These are phyloP conservation scores for Agelaius phoeniceus DNA, from an alignment of 2,113 vertebrate species.

Conservation along the genomic window DNA sequence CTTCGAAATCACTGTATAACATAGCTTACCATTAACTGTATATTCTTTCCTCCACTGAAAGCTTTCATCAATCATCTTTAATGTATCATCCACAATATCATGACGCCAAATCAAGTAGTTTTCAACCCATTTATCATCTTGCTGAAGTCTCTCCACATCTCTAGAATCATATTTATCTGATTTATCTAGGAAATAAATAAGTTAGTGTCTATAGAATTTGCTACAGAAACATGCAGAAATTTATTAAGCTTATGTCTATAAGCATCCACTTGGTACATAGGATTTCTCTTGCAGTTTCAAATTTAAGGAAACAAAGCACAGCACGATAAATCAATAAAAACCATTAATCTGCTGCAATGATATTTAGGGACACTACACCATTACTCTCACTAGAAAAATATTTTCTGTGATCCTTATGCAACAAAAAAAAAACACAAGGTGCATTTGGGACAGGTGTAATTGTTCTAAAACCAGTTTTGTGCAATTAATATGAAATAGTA, in stretches of 20 bases:
- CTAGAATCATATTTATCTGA: conserved; percentile 89
- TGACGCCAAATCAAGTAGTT: conserved; percentile 87
- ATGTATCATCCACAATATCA: conserved; percentile 83
- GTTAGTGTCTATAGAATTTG: not conserved
- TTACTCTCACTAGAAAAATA: not conserved
- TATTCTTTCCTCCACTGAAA: conserved; percentile 94
- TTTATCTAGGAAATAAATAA: conserved; percentile 76
- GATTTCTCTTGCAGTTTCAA: not conserved
- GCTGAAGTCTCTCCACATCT: conserved; percentile 89
- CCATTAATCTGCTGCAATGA: not conserved
- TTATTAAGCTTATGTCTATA: not conserved
- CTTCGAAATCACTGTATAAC: not conserved
- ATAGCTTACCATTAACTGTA: conserved; percentile 85
- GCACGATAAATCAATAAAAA: not conserved
- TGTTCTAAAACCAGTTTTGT: not conserved
- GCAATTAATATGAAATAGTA: not conserved
- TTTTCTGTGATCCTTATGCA: not conserved
- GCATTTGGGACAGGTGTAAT: not conserved
- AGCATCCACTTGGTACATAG: not conserved
- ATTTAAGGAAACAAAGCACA: not conserved
- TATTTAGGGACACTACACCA: not conserved
- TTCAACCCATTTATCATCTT: conserved; percentile 85
- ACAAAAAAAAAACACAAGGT: not conserved
- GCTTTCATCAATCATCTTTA: conserved; percentile 98
- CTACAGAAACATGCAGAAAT: not conserved